Evolutionary conservation across 2,797 vertebrate genomes (phyloP).

Genomic region (Sibirionetta formosa): DNA sequence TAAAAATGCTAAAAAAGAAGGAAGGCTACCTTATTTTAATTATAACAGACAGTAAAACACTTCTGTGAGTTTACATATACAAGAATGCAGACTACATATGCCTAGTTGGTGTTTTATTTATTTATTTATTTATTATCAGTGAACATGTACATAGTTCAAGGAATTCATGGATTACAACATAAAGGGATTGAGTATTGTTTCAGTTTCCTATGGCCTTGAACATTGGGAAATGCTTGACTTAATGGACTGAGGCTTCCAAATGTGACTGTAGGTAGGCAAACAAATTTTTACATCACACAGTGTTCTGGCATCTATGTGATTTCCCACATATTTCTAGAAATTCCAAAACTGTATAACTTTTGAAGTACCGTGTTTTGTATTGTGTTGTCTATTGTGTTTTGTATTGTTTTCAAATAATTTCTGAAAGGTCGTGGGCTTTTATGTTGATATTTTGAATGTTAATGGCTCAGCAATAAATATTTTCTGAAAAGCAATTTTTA

Average conservation of each 20-base stretch:
- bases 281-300: not conserved
- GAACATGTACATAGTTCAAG: not conserved
- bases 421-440: not conserved
- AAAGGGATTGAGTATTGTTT: not conserved
- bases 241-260: not conserved
- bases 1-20: not conserved
- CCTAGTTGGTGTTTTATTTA: accelerated
- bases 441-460: not conserved
- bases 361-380: not conserved
- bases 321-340: not conserved
- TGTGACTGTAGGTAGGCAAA: not conserved
- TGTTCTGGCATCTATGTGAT: not conserved
- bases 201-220: not conserved
- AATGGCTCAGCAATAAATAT: not conserved
- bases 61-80: not conserved
- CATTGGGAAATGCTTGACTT: not conserved
- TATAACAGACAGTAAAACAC: not conserved
- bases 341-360: not conserved
- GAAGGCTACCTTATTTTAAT: not conserved
- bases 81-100: not conserved
- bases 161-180: not conserved
- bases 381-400: not conserved
- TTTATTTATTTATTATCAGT: accelerated
- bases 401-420: not conserved
- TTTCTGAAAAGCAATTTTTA: not conserved